Evolutionary conservation across 2,797 vertebrate genomes (phyloP).

Genomic region (Sarcoramphus papa): DNA sequence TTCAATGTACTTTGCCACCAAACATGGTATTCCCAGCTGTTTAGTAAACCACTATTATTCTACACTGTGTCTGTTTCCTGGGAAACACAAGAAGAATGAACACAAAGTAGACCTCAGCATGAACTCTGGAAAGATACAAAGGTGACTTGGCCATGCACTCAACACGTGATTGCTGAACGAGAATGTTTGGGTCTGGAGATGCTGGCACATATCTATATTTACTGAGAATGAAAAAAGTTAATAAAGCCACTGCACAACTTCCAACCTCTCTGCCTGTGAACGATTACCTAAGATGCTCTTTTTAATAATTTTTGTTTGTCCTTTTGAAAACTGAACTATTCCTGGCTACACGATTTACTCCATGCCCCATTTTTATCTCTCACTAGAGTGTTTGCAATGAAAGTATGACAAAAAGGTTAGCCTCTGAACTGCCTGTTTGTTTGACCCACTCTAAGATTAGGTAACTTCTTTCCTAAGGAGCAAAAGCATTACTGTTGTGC

Average conservation of each 20-base stretch:
- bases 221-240: slow-evolving; percentile 32
- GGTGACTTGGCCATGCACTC: neutral
- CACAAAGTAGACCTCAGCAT: slow-evolving; percentile 22
- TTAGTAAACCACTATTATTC: slow-evolving; percentile 21
- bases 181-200: slow-evolving; percentile 23
- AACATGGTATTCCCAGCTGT: neutral
- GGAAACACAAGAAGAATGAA: slow-evolving; percentile 46
- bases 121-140: slow-evolving; percentile 55
- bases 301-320: neutral
- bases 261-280: neutral
- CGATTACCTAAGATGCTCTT: neutral
- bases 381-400: neutral
- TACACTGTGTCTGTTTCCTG: slow-evolving; percentile 30
- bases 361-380: neutral
- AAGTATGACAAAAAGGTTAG: neutral
- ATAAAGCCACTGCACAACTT: slow-evolving; percentile 5
- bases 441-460: neutral
- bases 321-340: neutral
- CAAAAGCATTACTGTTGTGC: neutral
- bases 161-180: neutral
- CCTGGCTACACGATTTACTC: neutral
- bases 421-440: neutral
- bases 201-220: slow-evolving; percentile 28
- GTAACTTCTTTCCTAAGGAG: neutral
- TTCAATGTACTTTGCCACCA: slow-evolving; percentile 1